Percentiles rank a stretch among this genome's conserved stretches.
phyloP scores from a whole-genome alignment of 2,888 invertebrate species.

The Autographa pulchrina region DNA sequence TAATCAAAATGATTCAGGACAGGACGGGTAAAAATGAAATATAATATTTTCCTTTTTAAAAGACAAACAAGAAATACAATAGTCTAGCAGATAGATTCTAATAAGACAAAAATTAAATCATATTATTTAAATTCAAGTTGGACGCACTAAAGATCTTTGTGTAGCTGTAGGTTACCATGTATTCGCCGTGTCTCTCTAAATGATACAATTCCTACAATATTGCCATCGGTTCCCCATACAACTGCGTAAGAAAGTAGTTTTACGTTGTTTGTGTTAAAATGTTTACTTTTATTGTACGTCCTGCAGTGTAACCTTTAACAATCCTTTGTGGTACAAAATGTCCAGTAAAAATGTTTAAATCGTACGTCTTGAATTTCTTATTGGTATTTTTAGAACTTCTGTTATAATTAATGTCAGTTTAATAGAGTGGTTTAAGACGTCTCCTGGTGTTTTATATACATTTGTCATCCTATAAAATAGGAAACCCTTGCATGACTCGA shows the following conservation, averaged over 20 bases:
- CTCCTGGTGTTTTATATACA: constrained; percentile 10
- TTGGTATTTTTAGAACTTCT: constrained; percentile 12
- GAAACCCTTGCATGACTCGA: neutral
- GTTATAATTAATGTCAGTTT: neutral
- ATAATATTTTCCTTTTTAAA: neutral
- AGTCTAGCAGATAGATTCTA: neutral
- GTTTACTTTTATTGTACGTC: constrained; percentile 50
- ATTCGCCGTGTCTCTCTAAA: constrained; percentile 32
- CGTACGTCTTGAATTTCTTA: constrained; percentile 26
- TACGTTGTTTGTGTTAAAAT: constrained; percentile 53
- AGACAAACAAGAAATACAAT: neutral
- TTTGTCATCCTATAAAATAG: neutral
- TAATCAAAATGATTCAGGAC: too few relatives aligned
- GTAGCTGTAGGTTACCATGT: constrained; percentile 18
- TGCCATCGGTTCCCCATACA: constrained; percentile 37
- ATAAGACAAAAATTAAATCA: neutral
- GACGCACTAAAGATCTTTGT: constrained; percentile 21
- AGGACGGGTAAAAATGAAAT: too few relatives aligned
- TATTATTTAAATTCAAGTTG: constrained; percentile 28
- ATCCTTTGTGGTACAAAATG: constrained; percentile 30
- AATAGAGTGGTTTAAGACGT: constrained; percentile 8
- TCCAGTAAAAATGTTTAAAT: constrained; percentile 25
- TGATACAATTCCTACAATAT: constrained; percentile 54
- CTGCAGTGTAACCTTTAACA: constrained; percentile 53
- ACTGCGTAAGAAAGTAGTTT: constrained; percentile 47